Conservation (phyloP, 2,113 vertebrate species). For the Corythaixoides concolor region DNA sequence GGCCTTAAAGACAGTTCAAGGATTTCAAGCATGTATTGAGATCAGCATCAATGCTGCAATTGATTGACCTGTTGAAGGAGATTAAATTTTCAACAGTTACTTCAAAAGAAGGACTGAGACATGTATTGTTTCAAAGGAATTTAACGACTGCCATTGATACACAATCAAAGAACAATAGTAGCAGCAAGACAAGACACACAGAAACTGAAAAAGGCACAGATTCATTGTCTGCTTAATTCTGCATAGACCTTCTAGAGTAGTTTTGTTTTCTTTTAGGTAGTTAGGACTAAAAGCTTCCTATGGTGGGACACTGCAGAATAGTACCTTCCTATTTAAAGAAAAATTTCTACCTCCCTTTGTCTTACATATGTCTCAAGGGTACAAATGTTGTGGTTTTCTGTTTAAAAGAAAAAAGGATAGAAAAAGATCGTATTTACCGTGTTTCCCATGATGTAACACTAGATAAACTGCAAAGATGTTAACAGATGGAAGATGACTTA, state of each 20-base stretch:
- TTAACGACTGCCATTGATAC: not conserved
- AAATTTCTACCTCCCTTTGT: not conserved
- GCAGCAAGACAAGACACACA: not conserved
- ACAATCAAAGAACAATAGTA: not conserved
- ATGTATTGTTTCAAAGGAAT: not conserved
- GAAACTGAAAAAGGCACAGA: not conserved
- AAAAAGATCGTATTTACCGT: not conserved
- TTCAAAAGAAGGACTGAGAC: not conserved
- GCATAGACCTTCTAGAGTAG: not conserved
- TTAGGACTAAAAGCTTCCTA: not conserved
- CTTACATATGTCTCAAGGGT: not conserved
- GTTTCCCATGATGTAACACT: not conserved
- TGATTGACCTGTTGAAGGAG: not conserved
- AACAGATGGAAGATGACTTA: not conserved
- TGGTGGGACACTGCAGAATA: not conserved
- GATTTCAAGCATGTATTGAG: not conserved
- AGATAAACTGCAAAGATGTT: not conserved
- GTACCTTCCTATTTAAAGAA: not conserved
- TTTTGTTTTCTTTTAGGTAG: not conserved
- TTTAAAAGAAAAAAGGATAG: not conserved
- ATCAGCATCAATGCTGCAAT: not conserved
- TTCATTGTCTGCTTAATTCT: not conserved
- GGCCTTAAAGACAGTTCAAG: not conserved
- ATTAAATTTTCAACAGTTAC: not conserved
- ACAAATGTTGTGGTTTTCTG: not conserved